Conservation (phyloP, 1,140 invertebrate genomes). For the Drosophila lini region DNA sequence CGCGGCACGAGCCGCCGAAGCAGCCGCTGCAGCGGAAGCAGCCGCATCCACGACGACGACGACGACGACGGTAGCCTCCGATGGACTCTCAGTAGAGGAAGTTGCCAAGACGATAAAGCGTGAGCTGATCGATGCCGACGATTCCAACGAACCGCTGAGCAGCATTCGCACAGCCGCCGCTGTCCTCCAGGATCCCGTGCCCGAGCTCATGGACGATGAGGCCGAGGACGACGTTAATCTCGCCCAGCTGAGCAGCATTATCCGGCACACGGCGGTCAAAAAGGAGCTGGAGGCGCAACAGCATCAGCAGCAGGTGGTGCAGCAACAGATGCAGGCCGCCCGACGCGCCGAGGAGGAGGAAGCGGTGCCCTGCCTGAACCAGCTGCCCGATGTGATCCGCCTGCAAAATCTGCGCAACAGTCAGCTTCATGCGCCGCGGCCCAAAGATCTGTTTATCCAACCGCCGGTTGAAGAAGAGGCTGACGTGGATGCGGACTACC, state of each 20-base stretch:
- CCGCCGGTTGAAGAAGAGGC: conserved; percentile 26
- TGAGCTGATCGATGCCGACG: conserved; percentile 80
- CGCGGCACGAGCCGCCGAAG: conserved; percentile 64
- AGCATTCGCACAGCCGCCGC: conserved; percentile 67
- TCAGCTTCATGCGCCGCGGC: conserved; percentile 32
- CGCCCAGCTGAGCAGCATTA: conserved; percentile 80
- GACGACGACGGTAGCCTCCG: neutral
- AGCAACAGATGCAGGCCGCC: conserved; percentile 33
- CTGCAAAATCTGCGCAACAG: conserved; percentile 64
- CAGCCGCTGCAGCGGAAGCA: conserved; percentile 61
- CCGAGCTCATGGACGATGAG: conserved; percentile 68
- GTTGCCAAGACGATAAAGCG: conserved; percentile 77
- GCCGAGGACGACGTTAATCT: conserved; percentile 82
- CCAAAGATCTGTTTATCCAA: conserved; percentile 56
- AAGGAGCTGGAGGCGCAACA: conserved; percentile 69
- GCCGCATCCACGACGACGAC: conserved; percentile 26
- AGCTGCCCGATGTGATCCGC: conserved; percentile 78
- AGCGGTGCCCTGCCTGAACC: conserved; percentile 54
- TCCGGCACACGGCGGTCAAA: conserved; percentile 73
- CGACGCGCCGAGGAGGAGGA: conserved; percentile 42
- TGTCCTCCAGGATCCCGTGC: conserved; percentile 31
- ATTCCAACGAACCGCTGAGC: conserved; percentile 80
- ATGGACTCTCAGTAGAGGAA: conserved; percentile 48
- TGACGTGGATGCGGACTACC: conserved; percentile 53
- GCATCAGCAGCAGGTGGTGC: conserved; percentile 57